A percentile compares a stretch with the other conserved stretches of the same genome.
These are phyloP conservation scores for Perca fluviatilis DNA, from an alignment of 2,113 vertebrate genomes.

Conservation along the genomic window DNA sequence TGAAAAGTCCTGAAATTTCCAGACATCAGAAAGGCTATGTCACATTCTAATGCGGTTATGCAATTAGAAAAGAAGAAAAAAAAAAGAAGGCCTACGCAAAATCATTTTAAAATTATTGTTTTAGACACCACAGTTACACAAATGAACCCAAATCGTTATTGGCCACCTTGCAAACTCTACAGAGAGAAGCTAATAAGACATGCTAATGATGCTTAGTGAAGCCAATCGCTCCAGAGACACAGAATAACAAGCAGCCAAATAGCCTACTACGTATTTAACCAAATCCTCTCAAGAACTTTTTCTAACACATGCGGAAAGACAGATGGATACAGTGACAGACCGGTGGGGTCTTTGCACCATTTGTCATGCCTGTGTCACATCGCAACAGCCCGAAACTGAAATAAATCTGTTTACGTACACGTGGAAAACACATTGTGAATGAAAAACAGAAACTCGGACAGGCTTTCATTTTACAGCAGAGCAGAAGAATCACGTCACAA, in stretches of 20 bases:
- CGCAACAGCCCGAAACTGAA: not conserved
- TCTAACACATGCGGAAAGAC: slow-evolving; percentile 24
- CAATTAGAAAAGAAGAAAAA: not conserved
- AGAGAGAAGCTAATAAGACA: slow-evolving; percentile 2
- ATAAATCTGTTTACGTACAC: slow-evolving; percentile 40
- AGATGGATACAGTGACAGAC: slow-evolving; percentile 36
- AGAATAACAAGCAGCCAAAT: slow-evolving; percentile 13
- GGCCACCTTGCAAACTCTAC: slow-evolving; percentile 4
- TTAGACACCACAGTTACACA: not conserved
- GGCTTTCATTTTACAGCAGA: slow-evolving; percentile 7
- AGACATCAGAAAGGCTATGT: not conserved
- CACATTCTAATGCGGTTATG: not conserved
- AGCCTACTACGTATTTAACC: not conserved
- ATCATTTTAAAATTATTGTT: not conserved
- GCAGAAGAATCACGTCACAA: slow-evolving; percentile 1
- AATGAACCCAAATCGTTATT: not conserved
- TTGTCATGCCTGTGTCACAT: slow-evolving; percentile 29
- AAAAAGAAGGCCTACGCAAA: not conserved
- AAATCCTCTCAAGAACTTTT: slow-evolving; percentile 11
- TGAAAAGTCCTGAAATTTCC: too few relatives aligned
- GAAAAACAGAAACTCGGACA: slow-evolving; percentile 24
- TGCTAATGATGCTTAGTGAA: slow-evolving; percentile 18
- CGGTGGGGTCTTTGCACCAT: slow-evolving; percentile 16
- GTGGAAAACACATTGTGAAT: slow-evolving; percentile 13
- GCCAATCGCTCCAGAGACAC: not conserved